Evolutionary conservation across 1,140 invertebrate genomes (phyloP).

Genomic region (Tribolium castaneum): DNA sequence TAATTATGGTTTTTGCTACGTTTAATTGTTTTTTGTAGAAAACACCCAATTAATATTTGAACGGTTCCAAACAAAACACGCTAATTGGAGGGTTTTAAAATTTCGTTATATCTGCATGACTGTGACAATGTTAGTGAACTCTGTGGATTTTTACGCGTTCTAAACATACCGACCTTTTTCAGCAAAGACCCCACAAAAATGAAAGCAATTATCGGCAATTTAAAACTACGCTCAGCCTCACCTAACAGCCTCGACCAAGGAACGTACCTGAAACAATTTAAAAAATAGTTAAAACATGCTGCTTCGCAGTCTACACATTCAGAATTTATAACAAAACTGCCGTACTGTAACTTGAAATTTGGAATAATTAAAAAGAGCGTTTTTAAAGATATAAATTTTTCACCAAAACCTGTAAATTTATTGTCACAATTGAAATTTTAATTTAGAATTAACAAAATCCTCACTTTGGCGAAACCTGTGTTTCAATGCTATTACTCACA

Average conservation of each 20-base stretch:
- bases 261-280: conserved; percentile 23
- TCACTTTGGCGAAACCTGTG: background rate
- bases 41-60: conserved; percentile 35
- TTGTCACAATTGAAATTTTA: background rate
- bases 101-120: conserved; percentile 23
- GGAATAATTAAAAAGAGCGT: background rate
- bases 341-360: background rate
- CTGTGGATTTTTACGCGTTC: background rate
- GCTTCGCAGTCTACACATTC: too few relatives aligned
- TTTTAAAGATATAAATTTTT: too few relatives aligned
- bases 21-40: conserved; percentile 41
- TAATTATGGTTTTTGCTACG: conserved; percentile 44
- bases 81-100: conserved; percentile 25
- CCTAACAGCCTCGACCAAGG: conserved; percentile 1
- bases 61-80: conserved; percentile 13
- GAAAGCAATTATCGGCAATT: background rate
- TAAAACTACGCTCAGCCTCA: background rate
- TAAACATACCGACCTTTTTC: conserved; percentile 7
- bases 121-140: conserved; percentile 22
- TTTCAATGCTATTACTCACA: background rate
- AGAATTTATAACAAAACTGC: too few relatives aligned
- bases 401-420: background rate
- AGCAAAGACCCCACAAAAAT: background rate
- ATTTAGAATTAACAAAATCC: background rate
- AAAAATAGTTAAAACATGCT: too few relatives aligned